Base-by-base conservation (phyloP, 1,140 invertebrate genomes). In the Anagrus nilaparvatae region DNA sequence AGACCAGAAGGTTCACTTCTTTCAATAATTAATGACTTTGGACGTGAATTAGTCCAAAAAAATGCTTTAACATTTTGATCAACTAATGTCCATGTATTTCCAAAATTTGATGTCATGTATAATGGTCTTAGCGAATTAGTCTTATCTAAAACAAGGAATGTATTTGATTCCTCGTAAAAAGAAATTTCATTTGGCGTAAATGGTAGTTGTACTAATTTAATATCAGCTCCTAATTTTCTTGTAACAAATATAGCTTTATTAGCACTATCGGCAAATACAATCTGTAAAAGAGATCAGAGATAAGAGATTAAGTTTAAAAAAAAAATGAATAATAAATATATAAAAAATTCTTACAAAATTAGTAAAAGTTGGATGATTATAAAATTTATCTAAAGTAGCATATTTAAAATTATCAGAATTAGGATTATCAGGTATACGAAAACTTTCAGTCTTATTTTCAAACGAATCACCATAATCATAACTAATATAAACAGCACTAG, bases 391-490 rank as follows among this genome's bases (percentile, higher is more conserved):
- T 40, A 91, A 67, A 10, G 76, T 74, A 5, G 84, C 77, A 64
- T 82, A 79, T 16, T 38, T 34, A n/a, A n/a, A n/a, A n/a, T n/a
- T n/a, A 36, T 64, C 61, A 57, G 65, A 63, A 43, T 70, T 55
- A 12, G 67, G 48, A 20, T 54, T 48, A 44, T 73, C 59, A 7
- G 67, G 61, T 13, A 84, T 53, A 40, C 64, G 71, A 51, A 87
- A 84, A 19, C 65, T 59, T 12, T 79, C 72, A 3, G 81, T 84
- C 61, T 81, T 81, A 53, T 88, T 83, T 7, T 62, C 57, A 54
- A 89, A 92, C 2, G 74, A 79, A 47, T 79, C 76, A 1, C 89
- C 89, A 67, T 91, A 90, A 63, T 92, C 78, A 59, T 84, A 81
- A 16, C 88, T 92, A 50, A 92, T 82, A 55, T 80, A 92, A 5